Percentiles rank a stretch among this genome's conserved stretches.
These are phyloP conservation scores for Gallinago stenura DNA, from an alignment of 2,797 vertebrate species.

Conservation along the genomic window DNA sequence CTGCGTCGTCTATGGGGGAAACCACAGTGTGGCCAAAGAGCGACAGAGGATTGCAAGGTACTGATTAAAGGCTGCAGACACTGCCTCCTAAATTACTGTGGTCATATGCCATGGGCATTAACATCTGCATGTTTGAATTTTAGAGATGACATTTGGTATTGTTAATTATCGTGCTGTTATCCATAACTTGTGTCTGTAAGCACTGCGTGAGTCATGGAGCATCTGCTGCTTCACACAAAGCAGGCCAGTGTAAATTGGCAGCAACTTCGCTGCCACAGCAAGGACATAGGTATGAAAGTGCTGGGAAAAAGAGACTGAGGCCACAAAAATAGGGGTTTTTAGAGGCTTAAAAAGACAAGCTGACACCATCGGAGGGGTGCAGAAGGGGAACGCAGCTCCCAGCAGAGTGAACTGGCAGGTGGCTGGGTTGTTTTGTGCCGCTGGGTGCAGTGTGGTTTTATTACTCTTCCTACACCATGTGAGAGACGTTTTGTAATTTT, in stretches of 20 bases:
- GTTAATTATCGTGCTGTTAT: neutral
- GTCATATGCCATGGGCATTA: neutral
- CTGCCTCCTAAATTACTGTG: neutral
- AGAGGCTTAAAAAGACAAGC: neutral
- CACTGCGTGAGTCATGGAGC: constrained; percentile 33
- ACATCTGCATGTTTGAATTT: neutral
- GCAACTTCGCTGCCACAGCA: neutral
- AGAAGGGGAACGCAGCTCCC: neutral
- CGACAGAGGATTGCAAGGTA: neutral
- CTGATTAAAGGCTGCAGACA: neutral
- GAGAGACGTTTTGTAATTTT: neutral
- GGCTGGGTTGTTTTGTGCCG: neutral
- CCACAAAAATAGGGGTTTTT: neutral
- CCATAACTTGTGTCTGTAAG: constrained; percentile 7
- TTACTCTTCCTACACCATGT: neutral
- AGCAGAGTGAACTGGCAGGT: accelerated
- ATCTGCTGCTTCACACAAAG: neutral
- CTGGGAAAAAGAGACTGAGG: neutral
- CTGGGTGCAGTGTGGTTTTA: neutral
- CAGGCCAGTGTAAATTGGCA: neutral
- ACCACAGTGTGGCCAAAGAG: neutral
- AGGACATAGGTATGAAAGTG: neutral
- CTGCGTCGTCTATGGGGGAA: accelerated
- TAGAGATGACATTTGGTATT: neutral
- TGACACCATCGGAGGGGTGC: accelerated